Percentiles rank a stretch among this genome's conserved stretches.
These are phyloP conservation scores for Oryzaephilus surinamensis DNA, from an alignment of 1,140 invertebrate species.

Conservation along the genomic window DNA sequence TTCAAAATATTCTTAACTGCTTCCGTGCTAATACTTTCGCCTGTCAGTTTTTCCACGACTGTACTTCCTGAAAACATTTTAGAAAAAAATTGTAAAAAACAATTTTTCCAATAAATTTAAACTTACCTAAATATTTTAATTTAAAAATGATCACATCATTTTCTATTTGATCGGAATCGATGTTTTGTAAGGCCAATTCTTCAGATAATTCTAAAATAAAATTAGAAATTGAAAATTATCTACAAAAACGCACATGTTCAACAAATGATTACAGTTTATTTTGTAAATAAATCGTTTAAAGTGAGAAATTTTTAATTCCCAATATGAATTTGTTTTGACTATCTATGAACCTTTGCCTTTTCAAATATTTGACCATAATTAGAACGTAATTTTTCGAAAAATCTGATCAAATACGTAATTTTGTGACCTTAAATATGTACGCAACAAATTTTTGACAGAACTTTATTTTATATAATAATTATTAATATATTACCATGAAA, in stretches of 20 bases:
- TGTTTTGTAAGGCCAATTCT: constrained; percentile 61
- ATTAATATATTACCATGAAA: too few relatives aligned
- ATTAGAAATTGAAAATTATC: too few relatives aligned
- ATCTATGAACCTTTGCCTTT: background rate
- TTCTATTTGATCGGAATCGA: constrained; percentile 31
- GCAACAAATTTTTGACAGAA: too few relatives aligned
- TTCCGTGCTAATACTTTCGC: constrained; percentile 51
- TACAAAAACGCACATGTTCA: too few relatives aligned
- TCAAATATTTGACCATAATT: background rate
- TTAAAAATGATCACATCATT: constrained; percentile 51
- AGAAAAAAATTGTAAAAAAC: background rate
- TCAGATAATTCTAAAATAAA: constrained; percentile 60
- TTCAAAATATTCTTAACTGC: constrained; percentile 60
- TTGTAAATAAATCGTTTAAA: constrained; percentile 1
- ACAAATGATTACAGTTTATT: constrained; percentile 1
- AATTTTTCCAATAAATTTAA: background rate
- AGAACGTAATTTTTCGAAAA: background rate
- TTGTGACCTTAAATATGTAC: too few relatives aligned
- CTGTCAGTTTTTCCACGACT: constrained; percentile 52
- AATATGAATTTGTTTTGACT: background rate
- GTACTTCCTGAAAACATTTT: constrained; percentile 48
- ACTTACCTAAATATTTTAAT: constrained; percentile 52
- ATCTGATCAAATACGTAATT: too few relatives aligned
- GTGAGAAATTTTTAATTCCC: background rate
- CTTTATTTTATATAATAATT: too few relatives aligned